A percentile compares a stretch with the other conserved stretches of the same genome.
phyloP scores from a whole-genome alignment of 2,797 vertebrate genomes.

The Tragelaphus eurycerus region DNA sequence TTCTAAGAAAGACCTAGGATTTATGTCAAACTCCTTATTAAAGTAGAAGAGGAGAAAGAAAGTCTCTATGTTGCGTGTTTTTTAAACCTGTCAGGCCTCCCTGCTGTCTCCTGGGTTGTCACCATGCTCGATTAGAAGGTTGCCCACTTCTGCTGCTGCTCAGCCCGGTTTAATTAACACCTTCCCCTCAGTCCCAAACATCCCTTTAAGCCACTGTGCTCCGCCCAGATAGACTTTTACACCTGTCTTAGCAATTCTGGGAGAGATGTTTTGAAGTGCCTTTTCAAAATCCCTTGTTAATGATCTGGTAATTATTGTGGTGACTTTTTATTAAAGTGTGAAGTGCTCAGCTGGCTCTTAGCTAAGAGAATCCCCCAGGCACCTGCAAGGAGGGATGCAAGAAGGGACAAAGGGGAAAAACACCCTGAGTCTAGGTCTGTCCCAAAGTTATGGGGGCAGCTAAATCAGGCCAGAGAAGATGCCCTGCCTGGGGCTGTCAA shows the following conservation, averaged over 20 bases:
- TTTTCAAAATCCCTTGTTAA: constrained; percentile 58
- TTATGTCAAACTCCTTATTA: background rate
- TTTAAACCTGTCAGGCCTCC: background rate
- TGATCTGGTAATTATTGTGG: constrained; percentile 64
- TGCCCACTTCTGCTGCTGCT: background rate
- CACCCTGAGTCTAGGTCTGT: background rate
- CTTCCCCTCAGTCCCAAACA: background rate
- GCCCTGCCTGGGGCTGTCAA: background rate
- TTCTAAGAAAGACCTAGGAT: background rate
- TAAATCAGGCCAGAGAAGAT: background rate
- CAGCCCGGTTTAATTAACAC: constrained; percentile 38
- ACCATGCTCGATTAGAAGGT: background rate
- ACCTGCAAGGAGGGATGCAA: background rate
- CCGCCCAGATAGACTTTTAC: background rate
- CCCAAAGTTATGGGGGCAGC: background rate
- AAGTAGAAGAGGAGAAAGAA: background rate
- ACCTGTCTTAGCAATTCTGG: constrained; percentile 68
- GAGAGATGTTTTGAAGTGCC: constrained; percentile 56
- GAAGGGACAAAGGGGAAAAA: background rate
- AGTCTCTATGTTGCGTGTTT: background rate
- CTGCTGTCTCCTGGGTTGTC: background rate
- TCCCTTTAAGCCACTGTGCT: background rate
- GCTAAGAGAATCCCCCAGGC: background rate
- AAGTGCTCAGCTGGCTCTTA: constrained; percentile 29
- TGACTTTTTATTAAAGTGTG: constrained; percentile 60